Evolutionary conservation across 2,113 vertebrate species (phyloP), one percentile per base, ranked within the genome.

Genomic region (Enhydra lutris): DNA sequence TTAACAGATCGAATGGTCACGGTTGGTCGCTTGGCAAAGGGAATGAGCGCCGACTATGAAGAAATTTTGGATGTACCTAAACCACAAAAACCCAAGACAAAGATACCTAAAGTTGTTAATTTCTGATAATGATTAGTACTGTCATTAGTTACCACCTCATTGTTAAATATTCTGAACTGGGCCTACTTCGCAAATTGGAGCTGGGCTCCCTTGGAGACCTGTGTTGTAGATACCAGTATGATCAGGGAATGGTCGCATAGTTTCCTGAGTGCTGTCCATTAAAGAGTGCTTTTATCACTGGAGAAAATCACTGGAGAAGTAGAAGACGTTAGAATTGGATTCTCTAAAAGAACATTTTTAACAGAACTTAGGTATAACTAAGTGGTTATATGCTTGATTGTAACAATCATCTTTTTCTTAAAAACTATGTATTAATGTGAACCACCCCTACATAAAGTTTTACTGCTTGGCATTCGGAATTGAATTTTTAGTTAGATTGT

Each of bases 41-140:
- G 99, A 34, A 99, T 99, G 99, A 99, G 99, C 1, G 99, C 99
- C 0, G 99, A 99, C 98, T 98, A 99, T 14, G 99, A 99, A 98
- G 99, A 99, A 4, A 95, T 99, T 9, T 80, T 98, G 26, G 98
- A 99, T 29, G 80, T 95, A 0, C 98, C 99, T n/a, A 99, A 95
- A 50, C 82, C 39, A 14, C 97, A 98, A 91, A 99, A 98, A 84
- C 2, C 94, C 0, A 98, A 98, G 97, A 94, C 98, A 59, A 99
- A 99, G 98, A 93, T 63, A 93, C 95, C 98, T 21, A 99, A 99
- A 96, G 98, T 99, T 91, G 99, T 99, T 94, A 98, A 92, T 24
- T 99, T 99, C 96, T 99, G 98, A 99, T 67, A 79, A 36, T 1
- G 7, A 36, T n/a, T n/a, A 42, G 15, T 23, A 13, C 10, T 47